These are phyloP conservation scores for Carassius carassius DNA, from an alignment of 2,113 vertebrate species.

Conservation along the genomic window DNA sequence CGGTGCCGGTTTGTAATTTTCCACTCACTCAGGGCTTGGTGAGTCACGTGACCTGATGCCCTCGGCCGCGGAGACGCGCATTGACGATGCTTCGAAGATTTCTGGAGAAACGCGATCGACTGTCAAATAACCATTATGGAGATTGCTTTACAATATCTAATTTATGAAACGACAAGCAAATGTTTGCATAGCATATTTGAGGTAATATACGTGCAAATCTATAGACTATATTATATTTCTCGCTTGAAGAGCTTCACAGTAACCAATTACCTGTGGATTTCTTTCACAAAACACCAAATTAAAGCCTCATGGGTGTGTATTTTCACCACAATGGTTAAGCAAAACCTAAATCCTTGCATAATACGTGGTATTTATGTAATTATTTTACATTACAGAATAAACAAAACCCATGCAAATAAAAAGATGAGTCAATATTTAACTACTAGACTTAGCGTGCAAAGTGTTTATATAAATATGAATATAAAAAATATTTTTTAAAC, in stretches of 20 bases:
- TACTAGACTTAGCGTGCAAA: too few relatives aligned
- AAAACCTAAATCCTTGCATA: neutral
- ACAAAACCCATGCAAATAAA: too few relatives aligned
- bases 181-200: too few relatives aligned
- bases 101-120: neutral
- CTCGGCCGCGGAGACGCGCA: neutral
- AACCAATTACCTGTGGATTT: too few relatives aligned
- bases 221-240: too few relatives aligned
- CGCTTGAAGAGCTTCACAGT: too few relatives aligned
- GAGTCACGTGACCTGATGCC: constrained; percentile 65
- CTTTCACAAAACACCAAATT: neutral
- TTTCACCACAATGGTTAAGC: neutral
- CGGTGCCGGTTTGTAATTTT: constrained; percentile 84
- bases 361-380: too few relatives aligned
- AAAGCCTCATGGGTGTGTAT: neutral
- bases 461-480: too few relatives aligned
- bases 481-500: too few relatives aligned
- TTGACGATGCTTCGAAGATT: neutral
- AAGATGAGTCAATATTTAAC: too few relatives aligned
- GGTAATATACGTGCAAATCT: neutral
- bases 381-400: too few relatives aligned
- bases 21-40: constrained; percentile 70
- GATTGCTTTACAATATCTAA: too few relatives aligned
- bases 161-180: neutral
- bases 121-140: neutral